Base-by-base conservation (phyloP, 2,113 vertebrate genomes). In the Dromaius novaehollandiae region DNA sequence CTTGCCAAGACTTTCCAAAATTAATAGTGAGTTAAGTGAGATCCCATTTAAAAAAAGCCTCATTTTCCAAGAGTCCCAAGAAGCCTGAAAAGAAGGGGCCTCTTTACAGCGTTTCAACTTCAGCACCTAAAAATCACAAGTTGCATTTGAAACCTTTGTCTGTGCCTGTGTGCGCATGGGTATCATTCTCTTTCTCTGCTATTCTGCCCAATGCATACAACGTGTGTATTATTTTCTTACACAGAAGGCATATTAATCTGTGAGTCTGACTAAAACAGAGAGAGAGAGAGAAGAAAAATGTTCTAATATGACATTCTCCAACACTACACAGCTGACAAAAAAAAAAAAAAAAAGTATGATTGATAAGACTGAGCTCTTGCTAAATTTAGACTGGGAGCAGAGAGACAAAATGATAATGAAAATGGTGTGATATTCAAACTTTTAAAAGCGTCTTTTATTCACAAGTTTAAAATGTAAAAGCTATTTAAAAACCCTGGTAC, bases 1-100 rank as follows among this genome's bases (percentile, higher is more conserved):
- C 76, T 81, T 80, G 88, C 58, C 64, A 93, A 92, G 40, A 26
- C 2, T 3, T 76, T 71, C 73, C 79, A 90, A 84, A 90, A 82
- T 60, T 12, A 90, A 46, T 48, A 82, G 34, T 15, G 36, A 83
- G 50, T 56, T 42, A 13, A 32, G 2, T 86, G 44, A 89, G 69
- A 74, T 19, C 12, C 15, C 0, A 0, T 66, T 60, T 19, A 17
- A 81, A 84, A 89, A 80, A 46, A 32, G 12, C 60, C 25, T 32
- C 6, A 60, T 83, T 88, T 94, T 78, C 65, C 50, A 88, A 40
- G 22, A 88, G 26, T 63, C 65, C 9, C 56, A 88, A 66, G 65
- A 83, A 86, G 20, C 25, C 32, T 78, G 34, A 61, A 87, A 89
- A 82, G 14, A n/a, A 70, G 34, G 30, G 64, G 63, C 13, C 73